Percentiles rank a stretch among this genome's conserved stretches.
Evolutionary conservation across 2,888 invertebrate species (phyloP).

Genomic region (Noctua janthe): DNA sequence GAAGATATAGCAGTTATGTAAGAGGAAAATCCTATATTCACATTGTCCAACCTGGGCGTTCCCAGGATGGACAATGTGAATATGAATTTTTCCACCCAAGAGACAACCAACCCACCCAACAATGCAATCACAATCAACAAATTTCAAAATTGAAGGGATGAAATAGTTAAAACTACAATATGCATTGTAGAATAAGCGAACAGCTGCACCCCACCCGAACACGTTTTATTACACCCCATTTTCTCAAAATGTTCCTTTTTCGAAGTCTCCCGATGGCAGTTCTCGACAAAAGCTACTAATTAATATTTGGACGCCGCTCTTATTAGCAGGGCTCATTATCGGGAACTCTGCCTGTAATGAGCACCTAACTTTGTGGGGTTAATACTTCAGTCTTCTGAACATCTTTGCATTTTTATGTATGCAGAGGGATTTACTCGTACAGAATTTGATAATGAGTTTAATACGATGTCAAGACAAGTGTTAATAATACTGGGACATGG

Average conservation of each 20-base stretch:
- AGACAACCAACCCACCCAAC: neutral
- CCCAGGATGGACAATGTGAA: too few relatives aligned
- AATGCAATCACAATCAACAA: neutral
- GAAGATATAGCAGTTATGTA: neutral
- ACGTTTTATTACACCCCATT: neutral
- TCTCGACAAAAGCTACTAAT: conserved; percentile 68
- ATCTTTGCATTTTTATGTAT: conserved; percentile 12
- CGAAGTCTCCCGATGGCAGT: conserved; percentile 6
- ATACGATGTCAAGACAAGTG: neutral
- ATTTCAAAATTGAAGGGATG: neutral
- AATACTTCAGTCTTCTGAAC: conserved; percentile 29
- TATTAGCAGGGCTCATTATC: conserved; percentile 60
- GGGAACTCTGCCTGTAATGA: conserved; percentile 34
- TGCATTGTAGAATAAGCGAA: conserved; percentile 6
- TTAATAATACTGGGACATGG: neutral
- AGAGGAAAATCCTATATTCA: neutral
- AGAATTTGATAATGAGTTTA: neutral
- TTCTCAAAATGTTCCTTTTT: conserved; percentile 6
- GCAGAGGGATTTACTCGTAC: neutral
- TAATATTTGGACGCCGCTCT: conserved; percentile 70
- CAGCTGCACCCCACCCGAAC: neutral
- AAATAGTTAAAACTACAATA: neutral
- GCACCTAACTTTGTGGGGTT: conserved; percentile 43
- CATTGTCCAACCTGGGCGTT: neutral
- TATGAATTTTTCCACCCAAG: neutral